A percentile compares a stretch with the other conserved stretches of the same genome.
These are phyloP conservation scores for Macrosoma leucophasiata DNA, from an alignment of 2,888 invertebrate species.

Conservation along the genomic window DNA sequence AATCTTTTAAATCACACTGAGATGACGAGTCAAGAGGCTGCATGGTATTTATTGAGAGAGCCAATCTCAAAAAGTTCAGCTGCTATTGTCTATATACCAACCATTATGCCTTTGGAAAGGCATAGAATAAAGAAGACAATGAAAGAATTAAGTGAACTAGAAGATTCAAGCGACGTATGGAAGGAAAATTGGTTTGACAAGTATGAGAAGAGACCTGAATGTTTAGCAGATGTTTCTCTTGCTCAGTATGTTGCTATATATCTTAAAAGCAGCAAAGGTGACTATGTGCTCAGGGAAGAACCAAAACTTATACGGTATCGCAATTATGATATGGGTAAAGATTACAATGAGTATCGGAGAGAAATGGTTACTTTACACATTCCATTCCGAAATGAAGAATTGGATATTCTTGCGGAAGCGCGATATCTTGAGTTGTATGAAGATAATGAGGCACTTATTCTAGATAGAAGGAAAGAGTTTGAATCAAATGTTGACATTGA, in stretches of 20 bases:
- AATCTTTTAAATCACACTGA: conserved; percentile 24
- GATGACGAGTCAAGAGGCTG: conserved; percentile 38
- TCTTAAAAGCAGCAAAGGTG: conserved; percentile 11
- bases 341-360: conserved; percentile 35
- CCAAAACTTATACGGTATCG: conserved; percentile 22
- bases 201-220: conserved; percentile 39
- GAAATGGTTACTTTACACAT: conserved; percentile 27
- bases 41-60: conserved; percentile 28
- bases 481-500: conserved; percentile 36
- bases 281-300: conserved; percentile 1
- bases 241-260: conserved; percentile 42
- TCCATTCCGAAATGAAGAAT: conserved; percentile 19
- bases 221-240: conserved; percentile 32
- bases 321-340: conserved; percentile 36
- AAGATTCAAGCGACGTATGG: conserved; percentile 37
- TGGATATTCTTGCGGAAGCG: conserved; percentile 14
- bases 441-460: conserved; percentile 31
- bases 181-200: conserved; percentile 43
- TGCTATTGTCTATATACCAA: conserved; percentile 22
- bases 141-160: conserved; percentile 32
- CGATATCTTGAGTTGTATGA: conserved; percentile 27
- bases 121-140: conserved; percentile 33
- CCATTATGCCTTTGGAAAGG: conserved; percentile 34
- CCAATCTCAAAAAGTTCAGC: conserved; percentile 26
- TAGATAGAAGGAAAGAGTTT: conserved; percentile 32